A percentile compares a stretch with the other conserved stretches of the same genome.
These are phyloP conservation scores for Hydrolagus affinis DNA, from an alignment of 2,113 vertebrate species.

Conservation along the genomic window DNA sequence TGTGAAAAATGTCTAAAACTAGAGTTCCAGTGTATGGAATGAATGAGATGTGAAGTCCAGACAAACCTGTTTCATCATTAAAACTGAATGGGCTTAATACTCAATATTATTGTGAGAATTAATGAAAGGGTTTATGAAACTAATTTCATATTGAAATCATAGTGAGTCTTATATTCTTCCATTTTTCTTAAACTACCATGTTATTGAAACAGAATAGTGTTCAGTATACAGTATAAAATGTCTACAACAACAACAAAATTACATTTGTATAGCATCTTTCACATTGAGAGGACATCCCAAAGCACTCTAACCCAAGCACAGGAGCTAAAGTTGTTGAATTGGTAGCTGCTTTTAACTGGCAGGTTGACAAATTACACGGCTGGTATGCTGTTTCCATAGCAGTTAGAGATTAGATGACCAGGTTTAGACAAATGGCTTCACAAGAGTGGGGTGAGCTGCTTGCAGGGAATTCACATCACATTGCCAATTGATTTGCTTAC, in stretches of 20 bases:
- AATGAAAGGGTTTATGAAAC: neutral
- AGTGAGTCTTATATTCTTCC: neutral
- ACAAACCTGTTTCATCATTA: neutral
- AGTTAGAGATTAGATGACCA: neutral
- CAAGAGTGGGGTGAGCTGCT: neutral
- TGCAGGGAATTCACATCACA: too few relatives aligned
- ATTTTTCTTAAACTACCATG: neutral
- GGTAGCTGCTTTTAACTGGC: neutral
- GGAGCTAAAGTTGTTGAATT: neutral
- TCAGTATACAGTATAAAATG: neutral
- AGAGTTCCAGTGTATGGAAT: neutral
- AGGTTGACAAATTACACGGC: neutral
- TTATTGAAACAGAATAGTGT: neutral
- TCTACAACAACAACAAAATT: too few relatives aligned
- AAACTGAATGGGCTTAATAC: neutral
- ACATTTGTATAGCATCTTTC: too few relatives aligned
- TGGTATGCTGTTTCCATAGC: neutral
- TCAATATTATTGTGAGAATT: neutral
- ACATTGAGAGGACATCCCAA: too few relatives aligned
- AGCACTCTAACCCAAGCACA: neutral
- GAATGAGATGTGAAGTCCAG: neutral
- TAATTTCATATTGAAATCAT: neutral
- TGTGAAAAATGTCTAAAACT: neutral
- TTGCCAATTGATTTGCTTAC: too few relatives aligned
- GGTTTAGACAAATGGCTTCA: neutral